Evolutionary conservation across 1,140 invertebrate genomes (phyloP).

Genomic region (Tetragnatha versicolor): DNA sequence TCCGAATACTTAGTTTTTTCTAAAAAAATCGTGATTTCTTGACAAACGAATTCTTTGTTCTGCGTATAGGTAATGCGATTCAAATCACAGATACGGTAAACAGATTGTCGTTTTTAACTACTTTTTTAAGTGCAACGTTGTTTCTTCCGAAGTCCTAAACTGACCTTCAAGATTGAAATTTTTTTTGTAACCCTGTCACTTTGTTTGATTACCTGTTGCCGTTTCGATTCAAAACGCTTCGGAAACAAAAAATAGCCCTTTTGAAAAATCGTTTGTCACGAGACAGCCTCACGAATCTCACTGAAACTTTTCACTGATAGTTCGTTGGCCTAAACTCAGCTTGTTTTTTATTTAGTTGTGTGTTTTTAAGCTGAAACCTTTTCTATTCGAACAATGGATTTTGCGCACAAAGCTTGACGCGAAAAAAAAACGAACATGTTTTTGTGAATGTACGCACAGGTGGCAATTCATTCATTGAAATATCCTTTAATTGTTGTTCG

Average conservation of each 20-base stretch:
- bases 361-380: neutral
- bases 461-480: slow-evolving; percentile 28
- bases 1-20: too few relatives aligned
- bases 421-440: slow-evolving; percentile 1
- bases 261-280: slow-evolving; percentile 7
- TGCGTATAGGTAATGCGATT: too few relatives aligned
- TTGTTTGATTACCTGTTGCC: neutral
- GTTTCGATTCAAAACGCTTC: slow-evolving; percentile 25
- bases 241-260: neutral
- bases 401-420: neutral
- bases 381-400: neutral
- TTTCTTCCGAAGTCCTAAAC: too few relatives aligned
- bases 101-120: too few relatives aligned
- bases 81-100: too few relatives aligned
- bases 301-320: neutral
- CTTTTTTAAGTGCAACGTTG: too few relatives aligned
- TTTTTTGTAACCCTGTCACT: neutral
- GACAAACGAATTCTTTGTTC: too few relatives aligned
- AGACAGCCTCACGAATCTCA: too few relatives aligned
- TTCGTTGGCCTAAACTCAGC: too few relatives aligned
- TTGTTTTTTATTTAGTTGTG: too few relatives aligned
- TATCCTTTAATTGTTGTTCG: neutral
- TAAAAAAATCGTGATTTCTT: too few relatives aligned
- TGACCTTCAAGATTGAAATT: too few relatives aligned
- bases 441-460: slow-evolving; percentile 11